Evolutionary conservation across 2,888 invertebrate genomes (phyloP), one percentile per base, ranked within the genome.

Genomic region (Nephrocerus scutellatus): DNA sequence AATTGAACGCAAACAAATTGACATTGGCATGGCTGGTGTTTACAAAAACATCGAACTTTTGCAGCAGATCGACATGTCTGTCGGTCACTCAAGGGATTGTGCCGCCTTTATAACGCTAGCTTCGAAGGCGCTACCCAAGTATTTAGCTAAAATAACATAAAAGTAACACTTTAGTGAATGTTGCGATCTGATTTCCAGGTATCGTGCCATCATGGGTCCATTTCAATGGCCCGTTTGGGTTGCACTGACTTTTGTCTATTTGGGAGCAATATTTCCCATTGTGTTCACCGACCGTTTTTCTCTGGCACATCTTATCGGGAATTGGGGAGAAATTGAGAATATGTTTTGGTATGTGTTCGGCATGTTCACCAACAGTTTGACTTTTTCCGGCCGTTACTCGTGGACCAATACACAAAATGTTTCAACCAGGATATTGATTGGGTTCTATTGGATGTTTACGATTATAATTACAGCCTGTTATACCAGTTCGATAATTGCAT

Each of bases 261-360:
- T 87, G 19, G 72, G 83, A 2, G 84, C 77, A 6, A 80, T 86
- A 50, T 76, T 86, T 49, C 84, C 85, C 2, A 70, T 86, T 33
- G 77, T 82, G 1, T 83, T 80, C 56, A 84, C 82, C 0, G 81
- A 84, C 54, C 80, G 80, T 50, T 74, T 80, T 41, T 76, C 81
- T 0, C 59, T 84, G 13, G 71, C 67, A 7, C 80, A 81, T 55
- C 66, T 86, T 20, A 52, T 84, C 19, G 72, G 78, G 25, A 76
- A 80, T 50, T 80, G 80, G 41, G 78, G 79, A 33, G 81, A 84
- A 69, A 70, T 85, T 23, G 84, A 84, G 64, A 82, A 84, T 53
- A 85, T 86, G 84, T 86, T 86, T 61, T 87, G 86, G 86, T 85
- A 84, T 57, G 84, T 87, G 37, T 87, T 85, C 54, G 85, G 86